Evolutionary conservation across 2,888 invertebrate species (phyloP).

Genomic region (Rhagonycha lutea): DNA sequence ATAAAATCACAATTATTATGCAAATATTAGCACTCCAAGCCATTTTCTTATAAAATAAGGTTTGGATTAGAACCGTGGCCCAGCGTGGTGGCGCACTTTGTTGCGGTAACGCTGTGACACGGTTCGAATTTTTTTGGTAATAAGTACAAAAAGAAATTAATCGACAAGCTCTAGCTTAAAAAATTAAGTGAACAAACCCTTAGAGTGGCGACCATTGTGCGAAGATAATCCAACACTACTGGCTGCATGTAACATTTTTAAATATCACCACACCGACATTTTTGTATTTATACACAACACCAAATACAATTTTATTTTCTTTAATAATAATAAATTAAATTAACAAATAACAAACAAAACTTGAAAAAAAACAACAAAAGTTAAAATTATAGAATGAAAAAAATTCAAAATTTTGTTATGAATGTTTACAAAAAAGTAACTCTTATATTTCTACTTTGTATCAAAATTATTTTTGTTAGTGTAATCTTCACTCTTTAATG

Average conservation of each 20-base stretch:
- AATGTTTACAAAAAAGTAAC: not conserved
- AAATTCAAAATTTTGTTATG: not conserved
- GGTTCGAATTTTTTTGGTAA: not conserved
- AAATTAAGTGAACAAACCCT: slow-evolving; percentile 50
- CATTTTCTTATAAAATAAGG: slow-evolving; percentile 42
- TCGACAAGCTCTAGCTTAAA: slow-evolving; percentile 31
- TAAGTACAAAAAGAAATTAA: slow-evolving; percentile 31
- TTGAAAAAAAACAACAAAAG: not conserved
- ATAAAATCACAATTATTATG: slow-evolving; percentile 58
- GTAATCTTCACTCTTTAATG: not conserved
- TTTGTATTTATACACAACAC: slow-evolving; percentile 6
- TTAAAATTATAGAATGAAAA: not conserved
- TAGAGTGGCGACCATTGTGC: slow-evolving; percentile 52
- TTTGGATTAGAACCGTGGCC: not conserved
- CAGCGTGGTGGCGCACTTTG: not conserved
- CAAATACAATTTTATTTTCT: not conserved
- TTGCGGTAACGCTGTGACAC: not conserved
- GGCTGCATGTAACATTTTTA: slow-evolving; percentile 53
- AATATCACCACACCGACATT: slow-evolving; percentile 1
- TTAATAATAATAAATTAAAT: not conserved
- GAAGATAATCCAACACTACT: slow-evolving; percentile 51
- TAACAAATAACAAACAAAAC: slow-evolving; percentile 5
- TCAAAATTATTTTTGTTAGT: not conserved
- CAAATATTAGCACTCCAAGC: slow-evolving; percentile 58
- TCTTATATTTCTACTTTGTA: not conserved